phyloP scores from a whole-genome alignment of 1,140 invertebrate genomes.

The Drosophila trapezifrons region DNA sequence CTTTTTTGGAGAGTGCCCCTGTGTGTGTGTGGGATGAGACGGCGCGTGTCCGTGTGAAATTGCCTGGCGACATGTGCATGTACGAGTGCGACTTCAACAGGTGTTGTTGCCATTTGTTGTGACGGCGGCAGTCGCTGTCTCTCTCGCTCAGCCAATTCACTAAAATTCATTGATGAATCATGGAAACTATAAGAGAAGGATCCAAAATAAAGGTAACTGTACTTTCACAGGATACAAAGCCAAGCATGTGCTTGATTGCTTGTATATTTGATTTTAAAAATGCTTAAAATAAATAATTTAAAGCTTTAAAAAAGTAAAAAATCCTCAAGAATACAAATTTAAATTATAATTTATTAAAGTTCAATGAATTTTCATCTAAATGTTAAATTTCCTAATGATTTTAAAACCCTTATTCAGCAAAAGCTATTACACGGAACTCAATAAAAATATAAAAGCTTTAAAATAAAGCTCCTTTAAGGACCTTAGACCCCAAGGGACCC shows the following conservation, averaged over 20 bases:
- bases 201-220: not conserved
- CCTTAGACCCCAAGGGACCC: not conserved
- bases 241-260: no score
- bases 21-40: slow-evolving; percentile 18
- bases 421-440: no score
- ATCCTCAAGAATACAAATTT: no score
- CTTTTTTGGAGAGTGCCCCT: slow-evolving; percentile 37
- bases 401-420: no score
- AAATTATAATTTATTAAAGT: no score
- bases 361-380: no score
- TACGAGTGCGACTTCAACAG: slow-evolving; percentile 61
- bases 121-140: slow-evolving; percentile 51
- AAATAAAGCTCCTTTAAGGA: no score
- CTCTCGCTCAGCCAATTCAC: slow-evolving; percentile 21
- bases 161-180: slow-evolving; percentile 56
- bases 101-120: slow-evolving; percentile 73
- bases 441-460: not conserved
- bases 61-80: slow-evolving; percentile 32
- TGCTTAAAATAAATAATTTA: not conserved
- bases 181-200: not conserved
- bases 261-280: not conserved
- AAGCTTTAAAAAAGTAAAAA: not conserved
- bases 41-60: slow-evolving; percentile 67
- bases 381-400: no score
- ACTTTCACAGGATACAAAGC: not conserved